Percentiles rank a stretch among this genome's conserved stretches.
Conservation (phyloP, 2,797 vertebrate genomes). For the Garrulus glandarius region DNA sequence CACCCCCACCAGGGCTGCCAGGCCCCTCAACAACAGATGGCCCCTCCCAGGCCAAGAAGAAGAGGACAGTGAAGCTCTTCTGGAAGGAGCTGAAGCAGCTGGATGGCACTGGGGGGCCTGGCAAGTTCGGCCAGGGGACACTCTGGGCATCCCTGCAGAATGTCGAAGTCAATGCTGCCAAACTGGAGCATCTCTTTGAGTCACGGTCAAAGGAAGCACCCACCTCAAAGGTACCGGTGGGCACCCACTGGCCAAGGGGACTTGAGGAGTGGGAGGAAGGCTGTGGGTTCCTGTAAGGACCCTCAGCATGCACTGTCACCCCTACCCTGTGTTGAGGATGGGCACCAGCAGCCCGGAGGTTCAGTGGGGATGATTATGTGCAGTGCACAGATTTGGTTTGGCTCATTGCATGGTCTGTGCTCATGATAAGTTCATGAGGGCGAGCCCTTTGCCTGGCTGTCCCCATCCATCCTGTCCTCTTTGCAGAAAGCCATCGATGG, state of each 20-base stretch:
- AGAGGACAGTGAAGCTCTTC: constrained; percentile 93
- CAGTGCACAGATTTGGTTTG: neutral
- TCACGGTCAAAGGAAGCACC: constrained; percentile 88
- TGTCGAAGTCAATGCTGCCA: constrained; percentile 82
- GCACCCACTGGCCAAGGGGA: neutral
- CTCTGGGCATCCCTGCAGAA: constrained; percentile 91
- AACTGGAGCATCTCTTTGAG: constrained; percentile 94
- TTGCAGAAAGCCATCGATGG: constrained; percentile 85
- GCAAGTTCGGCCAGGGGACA: constrained; percentile 86
- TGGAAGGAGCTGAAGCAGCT: constrained; percentile 91
- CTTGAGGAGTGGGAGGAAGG: neutral
- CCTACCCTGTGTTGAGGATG: neutral
- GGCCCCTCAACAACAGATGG: constrained; percentile 24
- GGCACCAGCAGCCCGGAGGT: neutral
- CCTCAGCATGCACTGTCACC: neutral
- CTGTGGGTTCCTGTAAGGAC: neutral
- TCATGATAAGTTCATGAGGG: neutral
- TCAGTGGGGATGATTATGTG: neutral
- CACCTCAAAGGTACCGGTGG: constrained; percentile 81
- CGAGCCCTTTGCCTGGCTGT: neutral
- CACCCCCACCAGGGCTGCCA: constrained; percentile 47
- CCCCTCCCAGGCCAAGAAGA: constrained; percentile 77
- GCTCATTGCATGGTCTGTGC: neutral
- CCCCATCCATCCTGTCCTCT: neutral
- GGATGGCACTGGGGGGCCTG: constrained; percentile 65